Evolutionary conservation across 1,140 invertebrate genomes (phyloP).

Genomic region (Himalopsyche phryganea): DNA sequence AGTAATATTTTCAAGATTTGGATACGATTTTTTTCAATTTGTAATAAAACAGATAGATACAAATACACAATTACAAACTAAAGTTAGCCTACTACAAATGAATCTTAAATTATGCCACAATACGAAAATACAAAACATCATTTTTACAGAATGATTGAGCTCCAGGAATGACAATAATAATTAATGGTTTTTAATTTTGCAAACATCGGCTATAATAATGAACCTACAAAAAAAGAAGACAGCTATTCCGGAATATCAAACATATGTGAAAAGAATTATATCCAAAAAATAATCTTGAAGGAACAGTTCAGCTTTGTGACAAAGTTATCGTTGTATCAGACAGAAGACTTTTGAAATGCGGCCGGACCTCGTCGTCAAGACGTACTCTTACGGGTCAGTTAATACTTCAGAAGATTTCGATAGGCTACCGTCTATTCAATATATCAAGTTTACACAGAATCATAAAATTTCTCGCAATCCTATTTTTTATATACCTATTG

Average conservation of each 20-base stretch:
- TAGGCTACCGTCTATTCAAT: conserved; percentile 27
- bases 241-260: background rate
- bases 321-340: background rate
- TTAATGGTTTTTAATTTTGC: no score
- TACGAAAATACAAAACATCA: conserved; percentile 28
- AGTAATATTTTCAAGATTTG: conserved; percentile 29
- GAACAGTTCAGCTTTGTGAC: no score
- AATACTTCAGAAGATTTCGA: conserved; percentile 22
- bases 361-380: background rate
- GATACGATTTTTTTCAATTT: conserved; percentile 16
- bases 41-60: conserved; percentile 31
- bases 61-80: conserved; percentile 32
- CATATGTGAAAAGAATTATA: background rate
- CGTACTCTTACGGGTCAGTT: background rate
- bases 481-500: conserved; percentile 8
- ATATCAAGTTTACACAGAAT: conserved; percentile 29
- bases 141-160: conserved; percentile 21
- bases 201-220: no score
- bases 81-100: conserved; percentile 25
- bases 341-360: background rate
- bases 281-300: no score
- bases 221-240: no score
- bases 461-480: conserved; percentile 15
- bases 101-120: conserved; percentile 30
- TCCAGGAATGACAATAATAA: background rate